These are phyloP conservation scores for Dreissena rostriformis DNA, from an alignment of 1,140 invertebrate genomes.

Conservation along the genomic window DNA sequence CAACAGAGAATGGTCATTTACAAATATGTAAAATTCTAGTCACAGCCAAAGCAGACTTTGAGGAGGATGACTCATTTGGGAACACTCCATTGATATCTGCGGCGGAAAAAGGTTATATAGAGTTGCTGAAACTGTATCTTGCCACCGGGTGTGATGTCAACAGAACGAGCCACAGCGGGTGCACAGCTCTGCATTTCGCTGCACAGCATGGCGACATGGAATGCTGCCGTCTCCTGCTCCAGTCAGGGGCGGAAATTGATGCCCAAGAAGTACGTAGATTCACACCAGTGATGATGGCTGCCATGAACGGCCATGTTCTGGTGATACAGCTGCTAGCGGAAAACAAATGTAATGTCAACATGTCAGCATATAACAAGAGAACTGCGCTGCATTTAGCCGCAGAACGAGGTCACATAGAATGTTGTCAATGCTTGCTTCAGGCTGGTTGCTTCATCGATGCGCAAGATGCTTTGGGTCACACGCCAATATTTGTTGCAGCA, in stretches of 20 bases:
- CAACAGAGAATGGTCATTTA: constrained; percentile 75
- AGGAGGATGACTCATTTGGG: constrained; percentile 77
- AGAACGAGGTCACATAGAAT: constrained; percentile 81
- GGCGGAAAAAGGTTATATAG: constrained; percentile 91
- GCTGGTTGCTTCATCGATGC: constrained; percentile 75
- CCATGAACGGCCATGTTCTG: constrained; percentile 73
- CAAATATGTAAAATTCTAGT: constrained; percentile 83
- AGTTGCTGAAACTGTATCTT: constrained; percentile 91
- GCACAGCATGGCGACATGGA: constrained; percentile 76
- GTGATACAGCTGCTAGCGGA: constrained; percentile 73
- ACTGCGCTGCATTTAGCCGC: constrained; percentile 80
- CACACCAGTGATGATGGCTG: constrained; percentile 80
- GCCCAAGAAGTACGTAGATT: constrained; percentile 77
- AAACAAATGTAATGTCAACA: constrained; percentile 75
- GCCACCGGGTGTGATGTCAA: constrained; percentile 85
- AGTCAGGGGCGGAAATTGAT: constrained; percentile 75
- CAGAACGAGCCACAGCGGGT: constrained; percentile 77
- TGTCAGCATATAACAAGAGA: constrained; percentile 77
- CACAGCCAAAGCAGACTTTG: constrained; percentile 75
- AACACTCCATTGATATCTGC: constrained; percentile 95
- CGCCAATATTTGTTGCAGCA: constrained; percentile 74
- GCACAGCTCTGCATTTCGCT: constrained; percentile 79
- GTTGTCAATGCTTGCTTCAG: constrained; percentile 83
- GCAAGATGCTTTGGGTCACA: constrained; percentile 73
- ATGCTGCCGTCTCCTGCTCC: constrained; percentile 70